Base-by-base conservation (phyloP, 2,888 invertebrate species). In the Ochropleura leucogaster region DNA sequence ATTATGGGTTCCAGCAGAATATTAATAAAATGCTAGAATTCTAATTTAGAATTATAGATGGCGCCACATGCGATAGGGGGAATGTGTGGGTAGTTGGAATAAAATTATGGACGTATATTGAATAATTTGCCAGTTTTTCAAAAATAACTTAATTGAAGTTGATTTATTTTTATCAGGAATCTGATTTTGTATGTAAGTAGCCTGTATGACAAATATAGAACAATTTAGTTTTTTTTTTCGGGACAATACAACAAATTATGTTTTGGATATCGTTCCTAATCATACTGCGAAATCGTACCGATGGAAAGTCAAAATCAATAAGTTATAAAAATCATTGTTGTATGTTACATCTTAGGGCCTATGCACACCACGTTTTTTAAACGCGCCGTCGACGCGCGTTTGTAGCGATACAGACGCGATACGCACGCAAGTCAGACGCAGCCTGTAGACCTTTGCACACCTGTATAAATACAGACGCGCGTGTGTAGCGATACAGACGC, bases 151-250 rank as follows among this genome's bases (percentile, higher is more conserved):
- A 14, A 59, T 42, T 53, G 20, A 76, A 63, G 18, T 75, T 76
- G 72, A 69, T 74, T 79, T 70, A 70, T 78, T 84, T 80, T 73
- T 72, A 80, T 78, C 63, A 74, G 77, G 74, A 79, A 85, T 85
- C 80, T 84, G 80, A 81, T 86, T 81, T 83, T 85, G 74, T 85
- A 85, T 84, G 75, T 85, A 79, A 82, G 66, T 85, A 84, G 84
- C 83, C 69, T 80, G 80, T 85, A 85, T 85, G 85, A 86, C 81
- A 85, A 83, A 62, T 80, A 67, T 86, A 85, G 86, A 86, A 86
- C 86, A 85, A 85, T 85, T 85, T 78, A 82, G 1, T 77, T 81
- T 55, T 81, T 46, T 46, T 83, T 85, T 75, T 79, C 46, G 46
- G 64, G 68, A 62, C 60, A 55, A 77, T 49, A 68, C 74, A 70